Conservation (phyloP, 2,113 vertebrate species). For the Choloepus hoffmanni region DNA sequence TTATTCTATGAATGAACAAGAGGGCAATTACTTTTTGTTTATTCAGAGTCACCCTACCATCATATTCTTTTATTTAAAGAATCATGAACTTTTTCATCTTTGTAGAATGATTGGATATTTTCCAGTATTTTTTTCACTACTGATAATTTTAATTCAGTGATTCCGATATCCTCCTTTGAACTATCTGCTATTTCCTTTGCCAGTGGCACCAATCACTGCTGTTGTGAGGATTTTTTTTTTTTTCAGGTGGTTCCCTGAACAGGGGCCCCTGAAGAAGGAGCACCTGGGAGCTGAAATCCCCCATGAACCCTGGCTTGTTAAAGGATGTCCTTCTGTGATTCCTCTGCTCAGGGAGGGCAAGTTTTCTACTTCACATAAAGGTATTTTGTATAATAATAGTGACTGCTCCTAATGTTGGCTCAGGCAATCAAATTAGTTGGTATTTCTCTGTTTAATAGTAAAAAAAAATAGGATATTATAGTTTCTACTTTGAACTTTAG, state of each 20-base stretch:
- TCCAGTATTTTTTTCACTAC: not conserved
- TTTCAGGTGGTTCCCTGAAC: not conserved
- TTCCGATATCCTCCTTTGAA: constrained; percentile 21
- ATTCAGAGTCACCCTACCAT: not conserved
- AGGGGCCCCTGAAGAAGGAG: not conserved
- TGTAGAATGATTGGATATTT: not conserved
- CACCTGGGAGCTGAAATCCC: not conserved
- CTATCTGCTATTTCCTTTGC: not conserved
- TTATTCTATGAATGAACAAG: not conserved
- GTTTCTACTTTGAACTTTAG: not conserved
- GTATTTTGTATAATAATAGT: not conserved
- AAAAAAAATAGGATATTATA: not conserved
- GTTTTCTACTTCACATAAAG: not conserved
- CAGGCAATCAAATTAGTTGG: not conserved
- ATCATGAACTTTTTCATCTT: not conserved
- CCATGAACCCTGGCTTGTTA: not conserved
- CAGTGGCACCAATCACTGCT: not conserved
- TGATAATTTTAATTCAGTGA: not conserved
- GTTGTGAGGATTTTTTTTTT: not conserved
- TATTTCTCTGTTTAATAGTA: constrained; percentile 33
- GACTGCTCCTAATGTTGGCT: not conserved
- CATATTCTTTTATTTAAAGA: not conserved
- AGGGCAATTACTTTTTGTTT: constrained; percentile 22
- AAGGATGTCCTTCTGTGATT: not conserved
- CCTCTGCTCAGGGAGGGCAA: not conserved